Base-by-base conservation (phyloP, 2,797 vertebrate species). In the Labroides dimidiatus region DNA sequence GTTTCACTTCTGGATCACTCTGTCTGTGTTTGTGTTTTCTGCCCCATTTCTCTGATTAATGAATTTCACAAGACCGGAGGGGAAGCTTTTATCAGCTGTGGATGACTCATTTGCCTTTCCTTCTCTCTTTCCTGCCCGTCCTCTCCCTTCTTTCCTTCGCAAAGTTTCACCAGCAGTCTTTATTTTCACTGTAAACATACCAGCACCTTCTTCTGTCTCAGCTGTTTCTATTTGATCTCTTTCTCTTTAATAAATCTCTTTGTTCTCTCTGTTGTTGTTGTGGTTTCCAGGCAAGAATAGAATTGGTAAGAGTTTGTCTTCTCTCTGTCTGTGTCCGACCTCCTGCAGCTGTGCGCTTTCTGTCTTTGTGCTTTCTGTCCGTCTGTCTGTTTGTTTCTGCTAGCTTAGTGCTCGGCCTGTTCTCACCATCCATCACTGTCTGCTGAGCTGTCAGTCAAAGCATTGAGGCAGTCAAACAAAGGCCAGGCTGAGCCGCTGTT, bases 271-370 rank as follows among this genome's bases (percentile, higher is more conserved):
- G 30, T 33, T 33, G 30, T 33, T 86, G 0, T 88, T 88, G 81
- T 78, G 89, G 87, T 93, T 93, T 86, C 81, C 94, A 96, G 95
- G 95, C 87, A 90, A 93, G 91, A 96, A 96, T 94, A 95, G 91
- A 94, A 95, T 96, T 79, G 95, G 95, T 96, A 96, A 96, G 95
- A 86, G 69, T 86, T 48, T 77, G 57, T 85, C 62, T 49, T 64
- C 48, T 75, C 56, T 84, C 37, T 37, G 16, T 87, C 30, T 74
- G 30, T 77, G 52, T 88, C 64, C 79, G 78, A 86, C 84, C 85
- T 75, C 62, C 68, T 69, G 77, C 81, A 84, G 75, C 78, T 85
- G 72, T 87, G 65, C 59, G 30, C 30, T 33, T 8, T 33, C 30
- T 33, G 71, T 77, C 50, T 71, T 44, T 69, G 70, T 87, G 65